Base-by-base conservation (phyloP, 2,888 invertebrate genomes). In the Pycnomerus fuliginosus region DNA sequence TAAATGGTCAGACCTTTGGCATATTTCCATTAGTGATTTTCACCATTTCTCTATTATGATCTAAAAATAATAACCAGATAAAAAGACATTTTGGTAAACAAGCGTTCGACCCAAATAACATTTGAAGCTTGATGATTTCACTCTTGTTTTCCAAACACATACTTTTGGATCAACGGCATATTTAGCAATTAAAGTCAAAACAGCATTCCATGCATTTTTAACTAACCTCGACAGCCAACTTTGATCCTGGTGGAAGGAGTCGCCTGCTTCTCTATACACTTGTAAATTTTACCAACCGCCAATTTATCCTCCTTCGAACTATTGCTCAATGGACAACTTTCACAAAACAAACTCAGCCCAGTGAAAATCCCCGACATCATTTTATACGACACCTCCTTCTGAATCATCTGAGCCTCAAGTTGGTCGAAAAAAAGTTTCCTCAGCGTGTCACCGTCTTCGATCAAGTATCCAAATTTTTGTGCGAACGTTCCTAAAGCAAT, bases 181-280 rank as follows among this genome's bases (percentile, higher is more conserved):
- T n/a, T n/a, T n/a, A n/a, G n/a, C n/a, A n/a, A n/a, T n/a, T n/a
- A n/a, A n/a, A n/a, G n/a, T n/a, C n/a, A n/a, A n/a, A n/a, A n/a
- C n/a, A n/a, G n/a, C n/a, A n/a, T n/a, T n/a, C n/a, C n/a, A n/a
- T n/a, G n/a, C n/a, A n/a, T n/a, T n/a, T n/a, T n/a, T n/a, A n/a
- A n/a, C n/a, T n/a, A n/a, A 65, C 67, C 67, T 60, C 64, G 53
- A 32, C 61, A 61, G 15, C 54, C 60, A 16, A 48, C 44, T 48
- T 55, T 61, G 5, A 49, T 46, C 17, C 27, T 49, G 3, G 46
- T 43, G 11, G 48, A 48, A 4, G 52, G 34, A 17, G 40, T 35
- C 4, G 58, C 50, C 29, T 65, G 46, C 15, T 40, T 45, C 38
- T 61, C 58, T 15, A 68, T 48, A 24, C 53, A 48, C 14, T 44